Evolutionary conservation across 1,140 invertebrate genomes (phyloP).

Genomic region (Agrilus planipennis): DNA sequence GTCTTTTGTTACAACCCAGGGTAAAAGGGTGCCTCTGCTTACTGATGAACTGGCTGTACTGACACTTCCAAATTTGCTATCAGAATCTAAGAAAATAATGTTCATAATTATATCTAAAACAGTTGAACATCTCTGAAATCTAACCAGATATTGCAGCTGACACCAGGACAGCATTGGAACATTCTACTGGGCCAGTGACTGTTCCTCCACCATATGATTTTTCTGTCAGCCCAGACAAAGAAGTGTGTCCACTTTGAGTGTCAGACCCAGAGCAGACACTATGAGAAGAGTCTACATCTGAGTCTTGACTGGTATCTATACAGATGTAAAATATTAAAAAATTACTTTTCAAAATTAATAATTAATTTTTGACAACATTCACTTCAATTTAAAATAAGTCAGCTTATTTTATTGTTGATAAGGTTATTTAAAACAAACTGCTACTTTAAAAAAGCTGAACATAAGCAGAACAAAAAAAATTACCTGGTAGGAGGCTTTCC

Average conservation of each 20-base stretch:
- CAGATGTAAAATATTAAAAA: too few species aligned
- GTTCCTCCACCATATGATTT: conserved; percentile 9
- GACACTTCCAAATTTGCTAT: background rate
- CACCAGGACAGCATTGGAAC: background rate
- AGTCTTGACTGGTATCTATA: too few species aligned
- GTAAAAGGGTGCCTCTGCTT: conserved; percentile 42
- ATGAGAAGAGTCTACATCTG: conserved; percentile 18
- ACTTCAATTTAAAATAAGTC: too few species aligned
- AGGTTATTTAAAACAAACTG: too few species aligned
- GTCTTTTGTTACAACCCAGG: conserved; percentile 73
- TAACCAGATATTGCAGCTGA: background rate
- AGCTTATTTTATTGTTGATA: too few species aligned
- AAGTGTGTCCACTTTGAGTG: conserved; percentile 18
- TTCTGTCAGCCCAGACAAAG: conserved; percentile 12
- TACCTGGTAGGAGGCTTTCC: too few species aligned
- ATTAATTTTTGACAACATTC: too few species aligned
- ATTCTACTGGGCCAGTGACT: background rate
- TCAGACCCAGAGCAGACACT: conserved; percentile 19
- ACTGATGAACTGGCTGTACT: conserved; percentile 5
- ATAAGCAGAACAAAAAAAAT: too few species aligned
- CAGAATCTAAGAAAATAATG: background rate
- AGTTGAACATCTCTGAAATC: background rate
- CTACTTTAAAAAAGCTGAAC: too few species aligned
- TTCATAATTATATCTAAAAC: background rate
- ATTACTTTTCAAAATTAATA: too few species aligned